Evolutionary conservation across 37 sponge, comb jelly and placozoan species (phyloP).

Genomic region (Lycopodina hypogea): DNA sequence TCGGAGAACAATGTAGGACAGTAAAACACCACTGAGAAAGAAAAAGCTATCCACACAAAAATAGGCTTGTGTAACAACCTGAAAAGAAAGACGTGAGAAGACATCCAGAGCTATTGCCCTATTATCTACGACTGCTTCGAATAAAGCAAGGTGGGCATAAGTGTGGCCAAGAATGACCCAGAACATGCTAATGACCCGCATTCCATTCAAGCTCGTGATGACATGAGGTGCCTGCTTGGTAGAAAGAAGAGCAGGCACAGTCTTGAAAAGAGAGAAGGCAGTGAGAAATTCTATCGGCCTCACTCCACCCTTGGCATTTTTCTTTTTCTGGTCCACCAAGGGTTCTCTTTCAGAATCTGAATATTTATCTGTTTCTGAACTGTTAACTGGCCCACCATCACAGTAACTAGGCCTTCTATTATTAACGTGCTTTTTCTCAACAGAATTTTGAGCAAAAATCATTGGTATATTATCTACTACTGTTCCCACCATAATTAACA

Average conservation of each 20-base stretch:
- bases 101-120: neutral
- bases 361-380: neutral
- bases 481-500: constrained; percentile 22
- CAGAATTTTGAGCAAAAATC: neutral
- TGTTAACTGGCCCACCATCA: neutral
- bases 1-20: constrained; percentile 63
- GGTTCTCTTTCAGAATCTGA: constrained; percentile 1
- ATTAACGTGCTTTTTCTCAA: neutral
- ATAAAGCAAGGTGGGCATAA: constrained; percentile 13
- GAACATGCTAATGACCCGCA: constrained; percentile 82
- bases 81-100: constrained; percentile 40
- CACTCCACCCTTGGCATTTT: neutral
- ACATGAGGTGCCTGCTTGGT: constrained; percentile 60
- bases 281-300: constrained; percentile 8
- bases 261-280: constrained; percentile 76
- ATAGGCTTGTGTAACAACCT: constrained; percentile 48
- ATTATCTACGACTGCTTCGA: constrained; percentile 8
- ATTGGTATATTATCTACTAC: neutral
- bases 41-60: constrained; percentile 83
- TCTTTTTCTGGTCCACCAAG: neutral
- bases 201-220: constrained; percentile 72
- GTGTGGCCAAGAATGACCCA: constrained; percentile 84
- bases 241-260: constrained; percentile 46
- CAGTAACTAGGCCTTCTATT: neutral
- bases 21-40: constrained; percentile 79